These are phyloP conservation scores for Metallyticus violacea DNA, from an alignment of 2,888 invertebrate genomes.

Conservation along the genomic window DNA sequence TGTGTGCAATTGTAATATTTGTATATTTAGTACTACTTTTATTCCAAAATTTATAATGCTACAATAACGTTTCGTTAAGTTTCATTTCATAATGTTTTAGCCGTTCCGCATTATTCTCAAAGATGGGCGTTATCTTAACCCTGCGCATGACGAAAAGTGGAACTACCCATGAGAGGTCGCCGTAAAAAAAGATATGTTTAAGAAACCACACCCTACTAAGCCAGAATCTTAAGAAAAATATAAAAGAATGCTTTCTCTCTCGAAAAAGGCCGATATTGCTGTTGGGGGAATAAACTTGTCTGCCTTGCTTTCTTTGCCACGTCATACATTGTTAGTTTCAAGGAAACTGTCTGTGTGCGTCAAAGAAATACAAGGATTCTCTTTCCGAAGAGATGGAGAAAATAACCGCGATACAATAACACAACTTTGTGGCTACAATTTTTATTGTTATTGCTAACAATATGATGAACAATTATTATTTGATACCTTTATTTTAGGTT, in stretches of 20 bases:
- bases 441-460: too few species aligned
- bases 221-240: background rate
- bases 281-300: background rate
- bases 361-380: background rate
- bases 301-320: background rate
- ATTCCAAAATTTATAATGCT: too few species aligned
- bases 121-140: too few species aligned
- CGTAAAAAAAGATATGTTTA: background rate
- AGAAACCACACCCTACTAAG: too few species aligned
- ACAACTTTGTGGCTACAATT: too few species aligned
- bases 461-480: too few species aligned
- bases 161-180: background rate
- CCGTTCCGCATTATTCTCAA: slow-evolving; percentile 27
- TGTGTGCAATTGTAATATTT: too few species aligned
- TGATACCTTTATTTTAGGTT: too few species aligned
- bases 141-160: too few species aligned
- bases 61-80: too few species aligned
- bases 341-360: background rate
- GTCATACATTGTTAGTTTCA: background rate
- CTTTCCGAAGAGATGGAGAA: background rate
- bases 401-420: background rate
- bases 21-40: too few species aligned
- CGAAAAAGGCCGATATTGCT: background rate
- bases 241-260: background rate
- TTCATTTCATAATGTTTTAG: background rate